Conservation (phyloP, 2,888 invertebrate species). For the Linhomoeus sp. region DNA sequence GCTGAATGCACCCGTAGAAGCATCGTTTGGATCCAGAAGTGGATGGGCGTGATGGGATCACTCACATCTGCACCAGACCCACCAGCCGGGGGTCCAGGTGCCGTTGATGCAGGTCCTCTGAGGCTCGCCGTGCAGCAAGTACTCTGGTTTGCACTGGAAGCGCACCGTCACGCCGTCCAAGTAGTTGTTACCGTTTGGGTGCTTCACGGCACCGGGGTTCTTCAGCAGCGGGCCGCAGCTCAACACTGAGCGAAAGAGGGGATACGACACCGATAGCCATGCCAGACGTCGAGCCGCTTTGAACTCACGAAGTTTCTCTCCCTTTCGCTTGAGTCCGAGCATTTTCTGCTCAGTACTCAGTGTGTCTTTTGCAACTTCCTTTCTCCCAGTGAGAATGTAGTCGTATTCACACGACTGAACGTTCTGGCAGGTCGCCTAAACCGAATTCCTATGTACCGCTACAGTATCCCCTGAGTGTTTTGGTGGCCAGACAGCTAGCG, state of each 20-base stretch:
- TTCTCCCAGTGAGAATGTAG: conserved; percentile 12
- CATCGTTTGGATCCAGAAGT: too few relatives aligned
- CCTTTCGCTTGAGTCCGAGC: conserved; percentile 1
- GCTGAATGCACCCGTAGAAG: too few relatives aligned
- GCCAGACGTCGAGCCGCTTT: neutral
- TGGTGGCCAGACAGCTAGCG: too few relatives aligned
- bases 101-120: conserved; percentile 15
- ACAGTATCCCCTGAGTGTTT: too few relatives aligned
- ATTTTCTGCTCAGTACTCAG: conserved; percentile 8
- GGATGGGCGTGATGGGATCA: too few relatives aligned
- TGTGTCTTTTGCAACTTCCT: conserved; percentile 14
- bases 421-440: conserved; percentile 10
- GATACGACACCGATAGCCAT: too few relatives aligned
- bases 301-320: conserved; percentile 3
- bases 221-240: conserved; percentile 16
- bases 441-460: too few relatives aligned
- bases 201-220: conserved; percentile 14
- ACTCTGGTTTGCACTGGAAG: conserved; percentile 16
- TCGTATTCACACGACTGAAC: conserved; percentile 14
- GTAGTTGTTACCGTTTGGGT: conserved; percentile 17
- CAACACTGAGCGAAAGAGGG: conserved; percentile 5
- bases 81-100: conserved; percentile 18
- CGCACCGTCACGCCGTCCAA: conserved; percentile 16
- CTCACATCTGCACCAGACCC: conserved; percentile 17
- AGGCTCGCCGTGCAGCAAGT: conserved; percentile 13